Evolutionary conservation across 1,140 invertebrate genomes (phyloP).

Genomic region (Globodera rostochiensis): DNA sequence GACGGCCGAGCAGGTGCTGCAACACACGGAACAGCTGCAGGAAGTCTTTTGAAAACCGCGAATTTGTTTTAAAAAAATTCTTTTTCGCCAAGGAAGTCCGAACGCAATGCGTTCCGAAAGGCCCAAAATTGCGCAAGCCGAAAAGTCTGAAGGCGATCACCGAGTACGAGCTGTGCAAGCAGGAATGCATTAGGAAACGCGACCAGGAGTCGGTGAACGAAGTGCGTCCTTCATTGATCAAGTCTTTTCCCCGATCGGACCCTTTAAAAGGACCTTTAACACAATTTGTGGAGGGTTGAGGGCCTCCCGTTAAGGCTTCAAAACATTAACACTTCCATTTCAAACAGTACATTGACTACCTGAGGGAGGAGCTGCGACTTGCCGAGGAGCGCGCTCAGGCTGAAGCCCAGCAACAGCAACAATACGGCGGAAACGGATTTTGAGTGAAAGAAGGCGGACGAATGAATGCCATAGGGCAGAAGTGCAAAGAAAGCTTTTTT

Average conservation of each 20-base stretch:
- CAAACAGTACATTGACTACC: constrained; percentile 20
- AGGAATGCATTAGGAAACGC: constrained; percentile 42
- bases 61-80: background rate
- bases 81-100: background rate
- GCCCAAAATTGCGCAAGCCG: constrained; percentile 30
- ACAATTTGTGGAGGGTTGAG: too few species aligned
- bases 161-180: constrained; percentile 45
- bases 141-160: constrained; percentile 37
- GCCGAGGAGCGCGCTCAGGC: constrained; percentile 3
- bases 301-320: background rate
- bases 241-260: too few species aligned
- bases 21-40: background rate
- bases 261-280: too few species aligned
- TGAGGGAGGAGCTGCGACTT: constrained; percentile 21
- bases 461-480: background rate
- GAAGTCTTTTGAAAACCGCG: background rate
- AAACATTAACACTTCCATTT: background rate
- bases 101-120: background rate
- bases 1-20: background rate
- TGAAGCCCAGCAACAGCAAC: background rate
- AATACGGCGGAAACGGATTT: background rate
- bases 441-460: background rate
- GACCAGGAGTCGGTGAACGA: constrained; percentile 39
- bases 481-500: constrained; percentile 12
- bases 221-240: background rate